These are phyloP conservation scores for Stegostoma tigrinum DNA, from an alignment of 2,113 vertebrate species.

Conservation along the genomic window DNA sequence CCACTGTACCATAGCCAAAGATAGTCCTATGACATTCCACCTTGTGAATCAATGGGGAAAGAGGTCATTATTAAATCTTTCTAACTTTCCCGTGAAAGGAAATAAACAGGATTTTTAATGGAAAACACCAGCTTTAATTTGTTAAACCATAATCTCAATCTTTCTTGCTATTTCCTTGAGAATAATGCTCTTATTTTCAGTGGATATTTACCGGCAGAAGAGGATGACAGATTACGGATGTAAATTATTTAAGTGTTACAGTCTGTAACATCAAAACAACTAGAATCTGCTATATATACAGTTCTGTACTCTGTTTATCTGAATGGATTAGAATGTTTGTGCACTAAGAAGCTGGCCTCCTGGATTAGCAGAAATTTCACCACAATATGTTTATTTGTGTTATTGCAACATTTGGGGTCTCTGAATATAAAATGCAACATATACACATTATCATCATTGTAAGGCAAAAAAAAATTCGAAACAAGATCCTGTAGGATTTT, in stretches of 20 bases:
- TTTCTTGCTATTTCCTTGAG: background rate
- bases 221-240: background rate
- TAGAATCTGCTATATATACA: background rate
- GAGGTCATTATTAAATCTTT: background rate
- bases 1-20: slow-evolving; percentile 19
- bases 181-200: background rate
- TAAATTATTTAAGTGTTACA: background rate
- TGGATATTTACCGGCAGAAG: background rate
- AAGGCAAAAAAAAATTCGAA: slow-evolving; percentile 20
- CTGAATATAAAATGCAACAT: slow-evolving; percentile 33
- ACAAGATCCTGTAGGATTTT: background rate
- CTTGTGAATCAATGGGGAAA: slow-evolving; percentile 6
- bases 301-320: slow-evolving; percentile 25
- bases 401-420: slow-evolving; percentile 23
- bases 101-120: background rate
- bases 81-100: background rate
- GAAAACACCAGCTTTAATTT: slow-evolving; percentile 1
- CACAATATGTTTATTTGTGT: slow-evolving; percentile 6
- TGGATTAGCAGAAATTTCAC: background rate
- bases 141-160: background rate
- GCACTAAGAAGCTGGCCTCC: background rate
- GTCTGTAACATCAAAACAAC: background rate
- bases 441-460: background rate
- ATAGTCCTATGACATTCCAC: background rate
- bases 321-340: background rate